Evolutionary conservation across 2,888 invertebrate genomes (phyloP).

Genomic region (Drosophila neutralis): DNA sequence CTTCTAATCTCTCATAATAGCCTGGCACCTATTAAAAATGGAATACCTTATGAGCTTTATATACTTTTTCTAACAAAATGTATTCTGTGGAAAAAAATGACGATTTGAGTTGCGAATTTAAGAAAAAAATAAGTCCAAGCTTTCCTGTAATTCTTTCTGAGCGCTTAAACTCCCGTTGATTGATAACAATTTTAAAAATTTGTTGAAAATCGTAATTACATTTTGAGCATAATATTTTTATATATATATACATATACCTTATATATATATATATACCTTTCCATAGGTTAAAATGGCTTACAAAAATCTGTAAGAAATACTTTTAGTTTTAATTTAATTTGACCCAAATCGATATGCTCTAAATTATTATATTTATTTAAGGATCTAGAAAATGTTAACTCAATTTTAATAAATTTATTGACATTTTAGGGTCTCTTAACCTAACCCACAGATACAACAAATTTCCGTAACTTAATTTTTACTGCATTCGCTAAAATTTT

Average conservation of each 20-base stretch:
- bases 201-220: background rate
- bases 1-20: constrained; percentile 27
- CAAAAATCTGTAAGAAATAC: background rate
- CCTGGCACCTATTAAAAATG: constrained; percentile 14
- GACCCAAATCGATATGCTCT: background rate
- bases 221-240: background rate
- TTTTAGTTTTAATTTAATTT: background rate
- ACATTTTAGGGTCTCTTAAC: background rate
- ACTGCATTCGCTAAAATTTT: background rate
- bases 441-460: background rate
- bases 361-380: background rate
- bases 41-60: constrained; percentile 2
- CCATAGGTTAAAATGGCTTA: background rate
- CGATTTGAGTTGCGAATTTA: background rate
- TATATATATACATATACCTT: too few species aligned
- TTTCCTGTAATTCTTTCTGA: background rate
- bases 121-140: background rate
- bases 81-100: background rate
- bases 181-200: background rate
- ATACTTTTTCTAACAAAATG: background rate
- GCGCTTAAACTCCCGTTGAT: background rate
- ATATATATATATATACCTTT: too few species aligned
- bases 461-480: background rate
- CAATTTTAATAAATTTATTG: background rate
- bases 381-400: background rate